Percentiles rank a stretch among this genome's conserved stretches.
Conservation (phyloP, 1,140 invertebrate species). For the Ditylenchus dipsaci region DNA sequence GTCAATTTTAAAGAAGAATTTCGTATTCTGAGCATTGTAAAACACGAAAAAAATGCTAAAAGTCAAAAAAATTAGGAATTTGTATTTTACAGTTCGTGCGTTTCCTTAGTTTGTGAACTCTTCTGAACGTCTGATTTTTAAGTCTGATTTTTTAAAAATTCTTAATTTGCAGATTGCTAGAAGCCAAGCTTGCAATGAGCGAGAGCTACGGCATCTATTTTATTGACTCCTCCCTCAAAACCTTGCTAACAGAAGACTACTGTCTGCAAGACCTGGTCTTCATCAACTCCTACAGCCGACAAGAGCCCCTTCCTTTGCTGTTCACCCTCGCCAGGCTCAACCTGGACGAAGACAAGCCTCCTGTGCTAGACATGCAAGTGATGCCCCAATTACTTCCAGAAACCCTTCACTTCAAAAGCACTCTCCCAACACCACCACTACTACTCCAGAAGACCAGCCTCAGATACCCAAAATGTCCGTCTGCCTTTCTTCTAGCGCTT, state of each 20-base stretch:
- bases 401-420: neutral
- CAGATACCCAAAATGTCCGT: neutral
- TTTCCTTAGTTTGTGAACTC: too few relatives aligned
- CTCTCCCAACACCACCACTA: neutral
- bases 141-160: neutral
- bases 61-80: too few relatives aligned
- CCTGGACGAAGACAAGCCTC: conserved; percentile 24
- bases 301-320: conserved; percentile 8
- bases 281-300: conserved; percentile 12
- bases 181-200: conserved; percentile 22
- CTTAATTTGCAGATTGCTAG: conserved; percentile 10
- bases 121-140: too few relatives aligned
- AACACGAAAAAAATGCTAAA: too few relatives aligned
- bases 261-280: conserved; percentile 12
- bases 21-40: too few relatives aligned
- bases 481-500: neutral
- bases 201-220: conserved; percentile 26
- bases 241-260: conserved; percentile 23
- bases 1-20: too few relatives aligned
- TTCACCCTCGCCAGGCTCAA: conserved; percentile 18
- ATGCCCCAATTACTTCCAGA: conserved; percentile 20
- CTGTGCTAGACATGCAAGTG: conserved; percentile 25
- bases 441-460: neutral
- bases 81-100: too few relatives aligned
- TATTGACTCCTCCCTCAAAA: conserved; percentile 12